Evolutionary conservation across 2,888 invertebrate genomes (phyloP).

Genomic region (Cabera pusaria): DNA sequence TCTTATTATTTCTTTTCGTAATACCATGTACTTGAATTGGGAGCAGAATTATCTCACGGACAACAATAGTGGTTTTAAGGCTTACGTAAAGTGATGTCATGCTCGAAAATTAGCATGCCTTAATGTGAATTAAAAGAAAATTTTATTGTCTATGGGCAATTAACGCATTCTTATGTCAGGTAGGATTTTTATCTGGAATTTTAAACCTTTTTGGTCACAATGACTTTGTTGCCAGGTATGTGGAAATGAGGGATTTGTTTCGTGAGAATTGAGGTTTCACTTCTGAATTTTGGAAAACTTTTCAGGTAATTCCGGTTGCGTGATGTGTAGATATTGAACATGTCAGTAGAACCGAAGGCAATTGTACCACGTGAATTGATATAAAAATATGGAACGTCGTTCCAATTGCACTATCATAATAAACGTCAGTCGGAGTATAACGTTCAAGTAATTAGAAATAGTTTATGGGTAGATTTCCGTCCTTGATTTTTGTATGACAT

Average conservation of each 20-base stretch:
- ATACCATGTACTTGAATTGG: slow-evolving; percentile 13
- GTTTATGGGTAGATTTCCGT: too few species aligned
- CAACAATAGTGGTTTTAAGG: slow-evolving; percentile 26
- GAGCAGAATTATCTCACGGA: slow-evolving; percentile 15
- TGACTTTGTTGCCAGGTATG: slow-evolving; percentile 7
- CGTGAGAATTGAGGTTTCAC: slow-evolving; percentile 4
- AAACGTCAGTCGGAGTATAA: too few species aligned
- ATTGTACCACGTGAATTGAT: too few species aligned
- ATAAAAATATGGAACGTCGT: too few species aligned
- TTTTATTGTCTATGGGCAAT: slow-evolving; percentile 28
- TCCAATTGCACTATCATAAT: too few species aligned
- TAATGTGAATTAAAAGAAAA: slow-evolving; percentile 31
- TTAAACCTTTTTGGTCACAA: slow-evolving; percentile 8
- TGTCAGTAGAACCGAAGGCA: too few species aligned
- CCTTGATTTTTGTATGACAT: too few species aligned
- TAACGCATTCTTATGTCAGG: slow-evolving; percentile 20
- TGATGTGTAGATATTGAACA: too few species aligned
- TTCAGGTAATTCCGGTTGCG: too few species aligned
- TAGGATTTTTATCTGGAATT: slow-evolving; percentile 21
- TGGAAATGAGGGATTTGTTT: slow-evolving; percentile 11
- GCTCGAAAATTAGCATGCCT: slow-evolving; percentile 27
- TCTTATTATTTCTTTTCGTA: slow-evolving; percentile 27
- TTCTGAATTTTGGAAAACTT: neutral
- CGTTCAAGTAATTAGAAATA: too few species aligned
- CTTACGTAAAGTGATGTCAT: slow-evolving; percentile 34